Evolutionary conservation across 2,113 vertebrate species (phyloP).

Genomic region (Podiceps cristatus): DNA sequence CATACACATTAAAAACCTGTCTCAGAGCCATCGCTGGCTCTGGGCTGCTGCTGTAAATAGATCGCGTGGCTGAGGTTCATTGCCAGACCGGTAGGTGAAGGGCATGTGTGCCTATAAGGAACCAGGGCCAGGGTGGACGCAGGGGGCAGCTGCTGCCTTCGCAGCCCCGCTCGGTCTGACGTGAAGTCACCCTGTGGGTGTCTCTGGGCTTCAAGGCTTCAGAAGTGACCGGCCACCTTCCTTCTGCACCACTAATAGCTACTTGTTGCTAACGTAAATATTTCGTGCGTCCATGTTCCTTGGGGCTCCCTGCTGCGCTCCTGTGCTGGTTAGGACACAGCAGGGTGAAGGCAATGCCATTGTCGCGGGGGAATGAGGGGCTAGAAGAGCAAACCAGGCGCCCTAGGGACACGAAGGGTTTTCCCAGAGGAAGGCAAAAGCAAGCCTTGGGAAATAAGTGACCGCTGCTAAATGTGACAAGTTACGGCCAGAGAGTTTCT

Average conservation of each 20-base stretch:
- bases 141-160: background rate
- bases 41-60: slow-evolving; percentile 24
- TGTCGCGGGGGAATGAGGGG: background rate
- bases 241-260: background rate
- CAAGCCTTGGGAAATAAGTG: background rate
- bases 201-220: background rate
- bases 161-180: background rate
- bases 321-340: background rate
- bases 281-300: background rate
- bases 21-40: background rate
- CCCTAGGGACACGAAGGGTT: background rate
- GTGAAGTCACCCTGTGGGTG: background rate
- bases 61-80: background rate
- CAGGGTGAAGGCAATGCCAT: background rate
- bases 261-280: background rate
- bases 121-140: background rate
- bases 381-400: background rate
- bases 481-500: background rate
- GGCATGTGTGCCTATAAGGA: slow-evolving; percentile 6
- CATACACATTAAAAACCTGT: background rate
- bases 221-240: background rate
- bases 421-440: background rate
- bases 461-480: background rate
- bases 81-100: slow-evolving; percentile 19
- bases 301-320: background rate